Conservation (phyloP, 1,140 invertebrate species). For the Luehdorfia chinensis region DNA sequence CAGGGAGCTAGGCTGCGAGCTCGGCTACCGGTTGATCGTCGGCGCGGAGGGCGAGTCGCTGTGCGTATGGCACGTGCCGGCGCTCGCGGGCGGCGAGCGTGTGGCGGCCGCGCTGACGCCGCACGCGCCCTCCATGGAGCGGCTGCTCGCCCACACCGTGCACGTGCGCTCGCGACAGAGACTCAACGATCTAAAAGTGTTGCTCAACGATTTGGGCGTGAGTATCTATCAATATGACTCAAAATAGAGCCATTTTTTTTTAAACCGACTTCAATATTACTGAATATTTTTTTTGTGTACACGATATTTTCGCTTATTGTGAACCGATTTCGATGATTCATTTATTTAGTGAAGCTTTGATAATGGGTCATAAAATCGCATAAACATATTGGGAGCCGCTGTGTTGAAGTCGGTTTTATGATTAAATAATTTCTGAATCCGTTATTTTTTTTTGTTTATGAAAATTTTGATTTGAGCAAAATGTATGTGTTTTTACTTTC, state of each 20-base stretch:
- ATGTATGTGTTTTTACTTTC: too few species aligned
- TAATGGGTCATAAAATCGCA: too few species aligned
- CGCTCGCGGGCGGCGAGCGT: slow-evolving; percentile 87
- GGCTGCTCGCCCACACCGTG: slow-evolving; percentile 97
- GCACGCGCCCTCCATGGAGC: slow-evolving; percentile 95
- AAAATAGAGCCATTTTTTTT: too few species aligned
- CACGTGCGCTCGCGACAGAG: slow-evolving; percentile 92
- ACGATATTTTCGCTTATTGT: too few species aligned
- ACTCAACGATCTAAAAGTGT: slow-evolving; percentile 88
- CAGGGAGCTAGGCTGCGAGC: slow-evolving; percentile 88
- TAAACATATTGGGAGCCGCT: too few species aligned
- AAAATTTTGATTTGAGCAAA: too few species aligned
- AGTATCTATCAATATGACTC: slow-evolving; percentile 19
- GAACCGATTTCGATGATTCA: too few species aligned
- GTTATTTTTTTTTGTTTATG: too few species aligned
- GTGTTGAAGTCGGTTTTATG: too few species aligned
- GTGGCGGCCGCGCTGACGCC: slow-evolving; percentile 89
- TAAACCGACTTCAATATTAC: neutral
- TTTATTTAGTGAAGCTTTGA: too few species aligned
- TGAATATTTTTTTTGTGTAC: too few species aligned
- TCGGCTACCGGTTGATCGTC: slow-evolving; percentile 91
- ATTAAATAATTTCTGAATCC: too few species aligned
- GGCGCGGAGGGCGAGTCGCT: slow-evolving; percentile 87
- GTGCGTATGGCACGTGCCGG: slow-evolving; percentile 92
- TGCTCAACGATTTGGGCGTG: slow-evolving; percentile 71